Conservation (phyloP, 2,113 vertebrate genomes). For the Cercocebus atys region DNA sequence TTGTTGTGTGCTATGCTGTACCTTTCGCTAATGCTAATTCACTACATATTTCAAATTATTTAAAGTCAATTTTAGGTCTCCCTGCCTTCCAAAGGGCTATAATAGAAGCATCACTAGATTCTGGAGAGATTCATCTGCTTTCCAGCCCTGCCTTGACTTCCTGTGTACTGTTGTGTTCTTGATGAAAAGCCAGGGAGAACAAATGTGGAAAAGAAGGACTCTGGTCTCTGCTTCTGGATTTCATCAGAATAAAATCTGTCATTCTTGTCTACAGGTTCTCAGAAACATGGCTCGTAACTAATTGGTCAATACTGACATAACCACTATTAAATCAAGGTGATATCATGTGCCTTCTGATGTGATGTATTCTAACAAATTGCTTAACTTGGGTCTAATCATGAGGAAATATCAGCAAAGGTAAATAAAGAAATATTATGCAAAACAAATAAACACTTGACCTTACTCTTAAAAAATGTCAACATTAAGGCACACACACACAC, state of each 20-base stretch:
- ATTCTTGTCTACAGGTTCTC: not conserved
- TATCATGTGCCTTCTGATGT: not conserved
- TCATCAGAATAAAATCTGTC: not conserved
- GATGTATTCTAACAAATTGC: not conserved
- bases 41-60: not conserved
- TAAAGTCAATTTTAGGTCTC: not conserved
- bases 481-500: not conserved
- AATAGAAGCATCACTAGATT: not conserved
- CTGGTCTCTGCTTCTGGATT: not conserved
- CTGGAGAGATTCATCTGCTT: not conserved
- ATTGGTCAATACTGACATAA: not conserved
- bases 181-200: not conserved
- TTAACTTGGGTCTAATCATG: not conserved
- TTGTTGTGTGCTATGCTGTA: not conserved
- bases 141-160: not conserved
- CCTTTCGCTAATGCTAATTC: not conserved
- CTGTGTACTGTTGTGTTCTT: not conserved
- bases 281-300: not conserved
- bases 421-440: not conserved
- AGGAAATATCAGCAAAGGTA: not conserved
- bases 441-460: not conserved
- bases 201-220: not conserved
- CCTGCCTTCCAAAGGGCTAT: not conserved
- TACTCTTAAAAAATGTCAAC: not conserved
- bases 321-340: not conserved